Base-by-base conservation (phyloP, 2,797 vertebrate species). In the Argentina silus region DNA sequence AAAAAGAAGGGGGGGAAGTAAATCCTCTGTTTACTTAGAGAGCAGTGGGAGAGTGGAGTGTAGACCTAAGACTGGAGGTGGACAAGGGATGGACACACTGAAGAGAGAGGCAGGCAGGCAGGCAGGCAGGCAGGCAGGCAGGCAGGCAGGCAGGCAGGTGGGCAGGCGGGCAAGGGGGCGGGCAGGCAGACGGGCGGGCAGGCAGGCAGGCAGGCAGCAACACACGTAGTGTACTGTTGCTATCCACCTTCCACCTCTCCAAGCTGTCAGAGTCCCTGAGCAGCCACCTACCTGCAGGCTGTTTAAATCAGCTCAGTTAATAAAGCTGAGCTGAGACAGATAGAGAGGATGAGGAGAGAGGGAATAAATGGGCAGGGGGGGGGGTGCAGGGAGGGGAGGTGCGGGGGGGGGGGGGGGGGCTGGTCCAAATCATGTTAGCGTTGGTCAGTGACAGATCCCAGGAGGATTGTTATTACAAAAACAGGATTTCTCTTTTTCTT, bases 11-110 rank as follows among this genome's bases (percentile, higher is more conserved):
- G 78, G 68, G 78, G 3, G 62, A 72, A 79, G 70, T 78, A 83
- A 87, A 83, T 79, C 72, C 60, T 75, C 69, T 70, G 71, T 85
- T 89, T 80, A 74, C 57, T 80, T 71, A 67, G 75, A 81, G 23
- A 73, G 75, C 77, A 80, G 69, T 59, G 44, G 12, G 56, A 68
- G 27, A 64, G n/a, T 44, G 53, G 67, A 72, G 72, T 64, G 43
- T 64, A 60, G 72, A 66, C 70, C 65, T 70, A 56, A 0, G 55
- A 72, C 55, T 48, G 44, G 36, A 43, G 19, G 19, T 56, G 70
- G 57, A 70, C 71, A 70, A 74, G 47, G 23, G 66, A 74, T 68
- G 23, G 73, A 68, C 17, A 19, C 9, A 14, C 11, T 60, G 42
- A n/a, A 17, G n/a, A 45, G 62, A 7, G 12, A 75, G 42, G 15